These are phyloP conservation scores for Pituophis catenifer DNA, from an alignment of 2,113 vertebrate genomes.

Conservation along the genomic window DNA sequence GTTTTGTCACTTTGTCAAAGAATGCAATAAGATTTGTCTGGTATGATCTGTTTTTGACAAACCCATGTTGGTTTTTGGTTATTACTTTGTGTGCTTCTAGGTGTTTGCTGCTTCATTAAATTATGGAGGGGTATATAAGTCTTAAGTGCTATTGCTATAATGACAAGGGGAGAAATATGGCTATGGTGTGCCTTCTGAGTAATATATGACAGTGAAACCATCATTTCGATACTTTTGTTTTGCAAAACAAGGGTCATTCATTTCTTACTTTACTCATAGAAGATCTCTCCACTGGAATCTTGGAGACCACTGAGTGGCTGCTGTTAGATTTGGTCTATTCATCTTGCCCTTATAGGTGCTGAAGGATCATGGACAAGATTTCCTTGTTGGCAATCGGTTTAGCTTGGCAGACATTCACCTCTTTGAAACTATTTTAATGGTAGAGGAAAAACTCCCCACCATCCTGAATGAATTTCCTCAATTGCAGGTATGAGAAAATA, in stretches of 20 bases:
- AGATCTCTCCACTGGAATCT: not conserved
- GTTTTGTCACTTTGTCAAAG: too few species aligned
- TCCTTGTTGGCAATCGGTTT: constrained; percentile 79
- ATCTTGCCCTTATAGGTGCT: constrained; percentile 66
- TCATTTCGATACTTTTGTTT: not conserved
- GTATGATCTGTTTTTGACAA: too few species aligned
- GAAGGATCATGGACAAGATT: constrained; percentile 57
- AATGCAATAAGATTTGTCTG: too few species aligned
- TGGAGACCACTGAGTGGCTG: not conserved
- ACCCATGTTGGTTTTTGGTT: too few species aligned
- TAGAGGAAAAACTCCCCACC: constrained; percentile 78
- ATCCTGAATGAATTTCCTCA: constrained; percentile 77
- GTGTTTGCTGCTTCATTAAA: too few species aligned
- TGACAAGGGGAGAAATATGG: not conserved
- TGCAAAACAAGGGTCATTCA: not conserved
- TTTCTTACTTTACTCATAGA: not conserved
- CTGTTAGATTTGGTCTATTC: not conserved
- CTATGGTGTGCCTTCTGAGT: not conserved
- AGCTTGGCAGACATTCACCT: constrained; percentile 83
- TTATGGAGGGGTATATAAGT: not conserved
- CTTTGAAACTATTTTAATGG: constrained; percentile 81
- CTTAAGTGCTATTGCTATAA: not conserved
- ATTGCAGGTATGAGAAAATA: constrained; percentile 75
- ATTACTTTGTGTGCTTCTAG: too few species aligned
- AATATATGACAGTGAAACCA: not conserved